phyloP scores from a whole-genome alignment of 2,888 invertebrate genomes.

The Melanostoma mellinum region DNA sequence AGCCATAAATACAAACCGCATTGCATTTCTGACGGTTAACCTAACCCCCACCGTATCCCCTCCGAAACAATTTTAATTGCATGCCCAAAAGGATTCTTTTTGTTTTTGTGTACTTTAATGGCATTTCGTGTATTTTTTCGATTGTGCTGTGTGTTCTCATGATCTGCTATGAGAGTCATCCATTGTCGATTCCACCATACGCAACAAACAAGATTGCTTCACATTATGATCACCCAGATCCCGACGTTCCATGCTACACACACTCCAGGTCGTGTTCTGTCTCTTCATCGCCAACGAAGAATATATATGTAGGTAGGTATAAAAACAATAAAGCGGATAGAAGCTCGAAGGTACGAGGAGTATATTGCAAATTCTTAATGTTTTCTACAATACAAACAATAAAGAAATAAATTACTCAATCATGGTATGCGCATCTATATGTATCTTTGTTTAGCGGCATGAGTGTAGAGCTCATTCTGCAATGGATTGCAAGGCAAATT shows the following conservation, averaged over 20 bases:
- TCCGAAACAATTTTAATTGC: conserved; percentile 66
- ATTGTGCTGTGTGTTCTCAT: conserved; percentile 62
- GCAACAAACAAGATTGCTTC: conserved; percentile 57
- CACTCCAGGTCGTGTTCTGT: conserved; percentile 27
- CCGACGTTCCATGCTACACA: conserved; percentile 22
- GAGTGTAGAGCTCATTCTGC: conserved; percentile 31
- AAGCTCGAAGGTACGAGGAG: conserved; percentile 23
- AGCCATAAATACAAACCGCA: conserved; percentile 37
- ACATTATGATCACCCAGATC: conserved; percentile 51
- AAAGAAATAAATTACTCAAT: conserved; percentile 82
- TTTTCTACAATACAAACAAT: conserved; percentile 75
- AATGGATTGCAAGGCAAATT: conserved; percentile 54
- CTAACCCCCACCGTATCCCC: conserved; percentile 12
- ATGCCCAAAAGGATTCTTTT: conserved; percentile 58
- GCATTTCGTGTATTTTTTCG: conserved; percentile 57
- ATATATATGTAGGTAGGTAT: neutral
- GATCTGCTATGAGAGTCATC: conserved; percentile 35
- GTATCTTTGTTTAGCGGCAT: conserved; percentile 23
- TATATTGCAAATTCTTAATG: conserved; percentile 78
- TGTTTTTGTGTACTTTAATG: conserved; percentile 38
- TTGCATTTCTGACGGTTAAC: conserved; percentile 47
- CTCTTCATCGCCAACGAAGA: conserved; percentile 37
- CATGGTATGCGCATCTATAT: conserved; percentile 52
- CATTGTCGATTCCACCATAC: conserved; percentile 33
- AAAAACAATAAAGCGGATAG: conserved; percentile 51